These are phyloP conservation scores for Meliscaeva auricollis DNA, from an alignment of 2,888 invertebrate genomes.

Conservation along the genomic window DNA sequence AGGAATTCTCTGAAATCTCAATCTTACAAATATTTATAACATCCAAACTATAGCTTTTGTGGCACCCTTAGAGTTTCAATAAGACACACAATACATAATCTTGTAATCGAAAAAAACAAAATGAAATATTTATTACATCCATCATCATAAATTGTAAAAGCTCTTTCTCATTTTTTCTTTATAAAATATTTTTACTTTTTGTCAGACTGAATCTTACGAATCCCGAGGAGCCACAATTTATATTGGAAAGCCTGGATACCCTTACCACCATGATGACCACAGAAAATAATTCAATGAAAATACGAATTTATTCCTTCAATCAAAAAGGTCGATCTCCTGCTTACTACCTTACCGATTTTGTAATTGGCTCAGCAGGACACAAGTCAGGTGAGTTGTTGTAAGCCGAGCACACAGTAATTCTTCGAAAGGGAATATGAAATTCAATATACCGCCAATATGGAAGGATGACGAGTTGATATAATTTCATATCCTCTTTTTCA, in stretches of 20 bases:
- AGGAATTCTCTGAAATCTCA: too few relatives aligned
- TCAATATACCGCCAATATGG: not conserved
- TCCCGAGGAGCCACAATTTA: conserved; percentile 83
- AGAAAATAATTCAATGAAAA: conserved; percentile 91
- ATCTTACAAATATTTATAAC: too few relatives aligned
- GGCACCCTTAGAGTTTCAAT: too few relatives aligned
- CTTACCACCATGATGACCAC: conserved; percentile 91
- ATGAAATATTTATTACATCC: too few relatives aligned
- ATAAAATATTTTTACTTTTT: conserved; percentile 16
- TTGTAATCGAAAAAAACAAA: too few relatives aligned
- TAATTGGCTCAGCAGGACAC: conserved; percentile 90
- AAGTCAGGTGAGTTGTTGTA: conserved; percentile 85
- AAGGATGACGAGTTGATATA: conserved; percentile 16
- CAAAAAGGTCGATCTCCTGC: conserved; percentile 92
- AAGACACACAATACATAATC: too few relatives aligned
- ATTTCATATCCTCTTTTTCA: conserved; percentile 45
- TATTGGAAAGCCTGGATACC: conserved; percentile 87
- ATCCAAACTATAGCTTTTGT: too few relatives aligned
- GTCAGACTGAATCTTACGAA: conserved; percentile 83
- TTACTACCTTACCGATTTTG: conserved; percentile 90
- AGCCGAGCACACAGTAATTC: not conserved
- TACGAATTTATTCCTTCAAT: conserved; percentile 92
- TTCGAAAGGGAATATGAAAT: not conserved
- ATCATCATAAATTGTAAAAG: not conserved
- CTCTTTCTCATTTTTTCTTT: not conserved